These are phyloP conservation scores for Perodicticus potto DNA, from an alignment of 2,797 vertebrate genomes.

Conservation along the genomic window DNA sequence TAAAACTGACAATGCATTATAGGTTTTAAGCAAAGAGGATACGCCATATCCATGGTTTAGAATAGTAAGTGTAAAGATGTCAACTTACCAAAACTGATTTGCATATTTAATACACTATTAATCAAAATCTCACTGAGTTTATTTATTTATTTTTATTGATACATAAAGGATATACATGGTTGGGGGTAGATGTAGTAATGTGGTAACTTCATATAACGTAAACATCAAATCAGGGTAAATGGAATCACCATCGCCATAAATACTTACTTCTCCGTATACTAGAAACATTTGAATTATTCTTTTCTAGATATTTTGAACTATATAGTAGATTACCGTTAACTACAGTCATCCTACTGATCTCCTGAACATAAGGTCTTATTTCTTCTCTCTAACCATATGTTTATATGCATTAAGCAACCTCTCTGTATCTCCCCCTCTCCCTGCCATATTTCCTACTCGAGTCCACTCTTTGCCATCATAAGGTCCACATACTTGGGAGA, in stretches of 20 bases:
- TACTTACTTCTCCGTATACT: neutral
- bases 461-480: neutral
- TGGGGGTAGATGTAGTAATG: neutral
- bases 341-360: neutral
- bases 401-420: neutral
- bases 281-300: neutral
- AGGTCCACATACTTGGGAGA: neutral
- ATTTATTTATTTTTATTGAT: neutral
- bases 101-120: neutral
- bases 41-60: neutral
- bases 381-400: neutral
- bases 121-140: neutral
- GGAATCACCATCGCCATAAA: neutral
- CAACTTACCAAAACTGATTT: neutral
- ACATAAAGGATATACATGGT: neutral
- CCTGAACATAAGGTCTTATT: neutral
- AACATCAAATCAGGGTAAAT: neutral
- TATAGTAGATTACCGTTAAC: neutral
- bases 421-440: neutral
- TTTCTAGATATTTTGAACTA: neutral
- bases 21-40: neutral
- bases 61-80: neutral
- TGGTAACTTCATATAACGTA: neutral
- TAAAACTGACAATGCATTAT: neutral
- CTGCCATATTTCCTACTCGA: neutral